Conservation (phyloP, 2,113 vertebrate species). For the Scortum barcoo region DNA sequence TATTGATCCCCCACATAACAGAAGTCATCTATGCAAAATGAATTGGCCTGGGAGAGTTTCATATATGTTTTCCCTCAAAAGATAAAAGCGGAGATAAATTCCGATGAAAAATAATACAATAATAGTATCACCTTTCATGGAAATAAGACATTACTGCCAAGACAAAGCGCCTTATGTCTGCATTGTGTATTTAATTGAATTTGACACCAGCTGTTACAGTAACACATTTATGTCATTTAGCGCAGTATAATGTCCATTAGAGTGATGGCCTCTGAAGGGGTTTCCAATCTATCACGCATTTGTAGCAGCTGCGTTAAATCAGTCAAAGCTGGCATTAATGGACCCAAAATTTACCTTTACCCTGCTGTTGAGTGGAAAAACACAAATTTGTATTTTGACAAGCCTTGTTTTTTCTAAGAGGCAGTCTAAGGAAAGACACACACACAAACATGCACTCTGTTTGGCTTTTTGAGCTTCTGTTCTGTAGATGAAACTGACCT, state of each 20-base stretch:
- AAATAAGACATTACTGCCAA: not conserved
- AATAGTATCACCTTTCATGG: constrained; percentile 14
- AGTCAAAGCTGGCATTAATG: constrained; percentile 40
- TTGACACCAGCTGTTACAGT: constrained; percentile 33
- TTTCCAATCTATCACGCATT: constrained; percentile 31
- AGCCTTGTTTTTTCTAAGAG: not conserved
- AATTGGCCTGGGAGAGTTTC: constrained; percentile 36
- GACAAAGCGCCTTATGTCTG: not conserved
- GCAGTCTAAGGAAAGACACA: not conserved
- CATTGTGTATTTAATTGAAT: constrained; percentile 9
- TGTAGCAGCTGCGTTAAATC: constrained; percentile 37
- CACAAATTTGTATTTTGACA: constrained; percentile 17
- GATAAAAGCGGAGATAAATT: constrained; percentile 45
- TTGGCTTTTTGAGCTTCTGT: not conserved
- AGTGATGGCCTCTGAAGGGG: constrained; percentile 32
- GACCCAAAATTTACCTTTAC: constrained; percentile 35
- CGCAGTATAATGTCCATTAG: constrained; percentile 40
- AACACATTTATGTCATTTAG: constrained; percentile 31
- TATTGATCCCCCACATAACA: constrained; percentile 54
- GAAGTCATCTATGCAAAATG: constrained; percentile 46
- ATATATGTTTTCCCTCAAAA: constrained; percentile 36
- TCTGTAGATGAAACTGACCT: not conserved
- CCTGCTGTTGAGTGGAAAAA: constrained; percentile 1
- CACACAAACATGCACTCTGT: not conserved
- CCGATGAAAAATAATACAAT: constrained; percentile 36